Evolutionary conservation across 2,113 vertebrate species (phyloP).

Genomic region (Anser brachyrhynchus): DNA sequence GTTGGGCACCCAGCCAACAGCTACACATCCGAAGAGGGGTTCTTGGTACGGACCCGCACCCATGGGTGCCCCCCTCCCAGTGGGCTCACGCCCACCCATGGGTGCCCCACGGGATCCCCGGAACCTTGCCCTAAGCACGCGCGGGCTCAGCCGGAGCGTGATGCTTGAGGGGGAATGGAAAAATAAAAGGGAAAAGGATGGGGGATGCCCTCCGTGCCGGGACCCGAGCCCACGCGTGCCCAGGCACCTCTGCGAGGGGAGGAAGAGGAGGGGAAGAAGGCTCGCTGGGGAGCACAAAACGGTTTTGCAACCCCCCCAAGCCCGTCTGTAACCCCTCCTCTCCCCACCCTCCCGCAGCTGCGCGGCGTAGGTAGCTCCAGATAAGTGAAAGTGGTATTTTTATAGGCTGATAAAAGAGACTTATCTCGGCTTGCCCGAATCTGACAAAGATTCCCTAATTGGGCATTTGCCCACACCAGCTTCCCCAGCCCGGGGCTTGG

Average conservation of each 20-base stretch:
- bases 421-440: conserved; percentile 72
- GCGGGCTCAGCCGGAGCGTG: too few relatives aligned
- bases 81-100: neutral
- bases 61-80: neutral
- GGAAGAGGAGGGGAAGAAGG: neutral
- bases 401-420: conserved; percentile 77
- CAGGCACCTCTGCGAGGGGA: neutral
- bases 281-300: neutral
- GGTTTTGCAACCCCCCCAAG: neutral
- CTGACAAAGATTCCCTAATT: conserved; percentile 71
- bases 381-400: conserved; percentile 81
- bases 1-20: accelerated
- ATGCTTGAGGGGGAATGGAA: neutral
- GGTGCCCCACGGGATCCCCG: neutral
- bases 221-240: neutral
- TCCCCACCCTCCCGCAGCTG: conserved; percentile 55
- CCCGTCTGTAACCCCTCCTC: neutral
- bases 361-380: conserved; percentile 53
- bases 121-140: neutral
- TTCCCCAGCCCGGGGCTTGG: neutral
- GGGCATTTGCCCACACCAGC: conserved; percentile 52
- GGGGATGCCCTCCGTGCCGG: neutral
- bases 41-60: accelerated
- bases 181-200: neutral
- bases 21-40: accelerated